Evolutionary conservation across 2,888 invertebrate species (phyloP), one percentile per base, ranked within the genome.

Genomic region (Polylopha cassiicola): DNA sequence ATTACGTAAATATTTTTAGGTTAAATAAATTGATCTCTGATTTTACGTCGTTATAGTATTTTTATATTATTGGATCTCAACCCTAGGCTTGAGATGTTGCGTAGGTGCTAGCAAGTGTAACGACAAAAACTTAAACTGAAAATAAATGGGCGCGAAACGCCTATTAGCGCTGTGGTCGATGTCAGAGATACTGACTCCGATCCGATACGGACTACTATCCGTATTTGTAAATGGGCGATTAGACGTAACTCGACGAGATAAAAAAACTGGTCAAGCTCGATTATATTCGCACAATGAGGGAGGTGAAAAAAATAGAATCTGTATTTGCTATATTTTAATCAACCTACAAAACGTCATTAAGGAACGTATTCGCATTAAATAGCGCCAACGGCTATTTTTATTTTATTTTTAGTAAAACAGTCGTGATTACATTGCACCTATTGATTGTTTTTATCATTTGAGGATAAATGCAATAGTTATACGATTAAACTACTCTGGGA

Each of bases 61-160:
- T 23, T 16, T 8, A 14, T 13, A 36, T 13, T n/a, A 14, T 13
- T 30, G 20, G 31, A 26, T 16, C 37, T 17, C 68, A 75, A 52
- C 77, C 77, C 75, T 77, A 61, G 41, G 52, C 50, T 57, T 50
- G 57, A 46, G 47, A 59, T 59, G 61, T 63, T 63, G 68, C 63
- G 70, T 73, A 73, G 73, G 75, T 63, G 73, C 69, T 64, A 68
- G 64, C 58, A 64, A 69, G 59, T 73, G 65, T 64, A 60, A 61
- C 60, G 66, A 72, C 61, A 80, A 78, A 75, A 79, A 76, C 66
- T 68, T 60, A 73, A 73, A 74, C 63, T 73, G 67, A 73, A 73
- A 75, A 76, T 75, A 74, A 75, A 73, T 70, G 53, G 64, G 64
- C 58, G 62, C 62, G 64, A 70, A 72, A 65, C 69, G 70, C 61